These are phyloP conservation scores for Herminia tarsipennalis DNA, from an alignment of 2,888 invertebrate species.

Conservation along the genomic window DNA sequence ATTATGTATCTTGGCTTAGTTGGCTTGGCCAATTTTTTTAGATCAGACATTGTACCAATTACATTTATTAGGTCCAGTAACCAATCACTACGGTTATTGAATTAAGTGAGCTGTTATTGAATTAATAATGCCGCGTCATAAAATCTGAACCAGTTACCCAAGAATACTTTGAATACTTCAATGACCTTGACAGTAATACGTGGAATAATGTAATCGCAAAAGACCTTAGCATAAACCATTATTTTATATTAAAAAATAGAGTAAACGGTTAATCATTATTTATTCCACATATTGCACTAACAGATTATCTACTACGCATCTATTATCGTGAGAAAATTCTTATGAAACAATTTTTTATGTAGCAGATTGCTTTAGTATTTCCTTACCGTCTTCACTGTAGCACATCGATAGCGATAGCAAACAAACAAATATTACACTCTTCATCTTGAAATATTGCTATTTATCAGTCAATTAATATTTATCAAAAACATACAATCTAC, in stretches of 20 bases:
- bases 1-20: too few relatives aligned
- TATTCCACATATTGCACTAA: conserved; percentile 8
- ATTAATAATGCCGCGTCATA: conserved; percentile 34
- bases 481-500: conserved; percentile 36
- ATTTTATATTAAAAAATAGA: too few relatives aligned
- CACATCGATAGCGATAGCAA: conserved; percentile 67
- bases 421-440: conserved; percentile 70
- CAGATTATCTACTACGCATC: conserved; percentile 51
- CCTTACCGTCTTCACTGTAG: conserved; percentile 61
- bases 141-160: conserved; percentile 13
- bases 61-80: conserved; percentile 11
- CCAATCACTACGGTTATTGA: conserved; percentile 9
- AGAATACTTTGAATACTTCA: conserved; percentile 20
- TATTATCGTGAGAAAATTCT: conserved; percentile 54
- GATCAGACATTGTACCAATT: neutral
- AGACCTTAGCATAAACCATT: too few relatives aligned
- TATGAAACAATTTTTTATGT: conserved; percentile 49
- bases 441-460: conserved; percentile 54
- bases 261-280: too few relatives aligned
- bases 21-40: neutral
- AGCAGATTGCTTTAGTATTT: conserved; percentile 30
- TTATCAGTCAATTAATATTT: conserved; percentile 36
- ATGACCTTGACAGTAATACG: conserved; percentile 34
- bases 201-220: neutral
- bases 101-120: neutral